phyloP scores from a whole-genome alignment of 2,113 vertebrate genomes.

The Salvator merianae region DNA sequence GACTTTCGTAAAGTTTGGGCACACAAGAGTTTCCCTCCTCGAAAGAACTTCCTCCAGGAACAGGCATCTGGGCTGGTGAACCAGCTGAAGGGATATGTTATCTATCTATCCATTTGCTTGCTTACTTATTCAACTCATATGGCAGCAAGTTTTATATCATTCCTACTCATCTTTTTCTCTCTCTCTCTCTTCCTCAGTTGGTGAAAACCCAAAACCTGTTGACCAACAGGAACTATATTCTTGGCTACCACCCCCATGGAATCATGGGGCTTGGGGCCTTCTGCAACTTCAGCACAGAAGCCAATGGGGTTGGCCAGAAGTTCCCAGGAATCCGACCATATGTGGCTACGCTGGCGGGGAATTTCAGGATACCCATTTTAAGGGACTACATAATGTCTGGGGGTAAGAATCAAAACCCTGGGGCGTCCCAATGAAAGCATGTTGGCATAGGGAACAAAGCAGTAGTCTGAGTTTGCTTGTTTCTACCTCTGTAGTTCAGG shows the following conservation, averaged over 20 bases:
- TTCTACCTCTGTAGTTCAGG: too few species aligned
- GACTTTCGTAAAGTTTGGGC: too few species aligned
- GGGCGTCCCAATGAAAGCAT: too few species aligned
- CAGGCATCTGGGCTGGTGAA: too few species aligned
- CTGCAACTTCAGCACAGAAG: constrained; percentile 97
- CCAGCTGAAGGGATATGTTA: too few species aligned
- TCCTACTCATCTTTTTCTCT: background rate
- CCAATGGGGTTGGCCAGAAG: constrained; percentile 91
- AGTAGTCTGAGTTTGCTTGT: too few species aligned
- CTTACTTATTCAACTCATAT: too few species aligned
- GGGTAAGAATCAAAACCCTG: constrained; percentile 74
- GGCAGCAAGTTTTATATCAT: background rate
- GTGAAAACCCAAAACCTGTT: constrained; percentile 94
- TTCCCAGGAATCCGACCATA: constrained; percentile 93
- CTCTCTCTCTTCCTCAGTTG: constrained; percentile 74
- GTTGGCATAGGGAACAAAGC: too few species aligned
- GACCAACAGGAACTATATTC: constrained; percentile 93
- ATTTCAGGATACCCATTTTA: constrained; percentile 91
- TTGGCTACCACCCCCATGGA: constrained; percentile 96
- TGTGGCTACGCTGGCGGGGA: constrained; percentile 92
- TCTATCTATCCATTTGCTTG: too few species aligned
- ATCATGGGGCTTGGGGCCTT: constrained; percentile 95
- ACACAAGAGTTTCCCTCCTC: too few species aligned
- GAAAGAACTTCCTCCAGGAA: too few species aligned
- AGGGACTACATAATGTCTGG: constrained; percentile 97